Evolutionary conservation across 2,888 invertebrate species (phyloP), one percentile per base, ranked within the genome.

Genomic region (Alloscopus bannaensis): DNA sequence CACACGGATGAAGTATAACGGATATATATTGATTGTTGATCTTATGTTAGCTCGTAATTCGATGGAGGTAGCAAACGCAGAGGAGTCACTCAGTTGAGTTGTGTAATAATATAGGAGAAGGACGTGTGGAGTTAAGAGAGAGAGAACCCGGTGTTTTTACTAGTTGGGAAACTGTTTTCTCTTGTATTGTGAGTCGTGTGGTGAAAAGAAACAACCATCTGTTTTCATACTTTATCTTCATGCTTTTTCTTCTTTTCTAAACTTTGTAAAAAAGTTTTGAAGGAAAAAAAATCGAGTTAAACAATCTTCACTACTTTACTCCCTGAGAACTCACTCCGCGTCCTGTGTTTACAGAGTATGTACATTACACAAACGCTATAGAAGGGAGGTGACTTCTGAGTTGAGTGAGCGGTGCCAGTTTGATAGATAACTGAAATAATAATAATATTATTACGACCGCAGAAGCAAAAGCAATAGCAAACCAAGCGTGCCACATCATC

Each of bases 61-160:
- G 83, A 72, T 72, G 72, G 72, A 72, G 72, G 72, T 64, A 64
- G 52, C 55, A 72, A 64, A 62, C 60, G 60, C 62, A 45, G 11
- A 64, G 28, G 52, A 60, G 29, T 52, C 31, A 52, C 50, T 16
- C 18, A 60, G 40, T 29, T 65, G 40, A 71, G 47, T 50, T 20
- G 22, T 36, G 24, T 71, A n/a, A n/a, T n/a, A 60, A 52, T 72
- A 72, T 72, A 42, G 73, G 59, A 73, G 64, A 64, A 72, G 72
- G 72, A 62, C 64, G 62, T 71, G 71, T 22, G 31, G 68, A 71
- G 70, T 55, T 60, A 66, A 57, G 22, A 57, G 73, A 57, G 65
- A 65, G 66, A 73, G 73, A 88, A 89, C 89, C 89, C 90, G 84
- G 83, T 90, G 89, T 90, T 90, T 90, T 89, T 89, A 88, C 89